Evolutionary conservation across 2,888 invertebrate genomes (phyloP).

Genomic region (Leucophenga montana): DNA sequence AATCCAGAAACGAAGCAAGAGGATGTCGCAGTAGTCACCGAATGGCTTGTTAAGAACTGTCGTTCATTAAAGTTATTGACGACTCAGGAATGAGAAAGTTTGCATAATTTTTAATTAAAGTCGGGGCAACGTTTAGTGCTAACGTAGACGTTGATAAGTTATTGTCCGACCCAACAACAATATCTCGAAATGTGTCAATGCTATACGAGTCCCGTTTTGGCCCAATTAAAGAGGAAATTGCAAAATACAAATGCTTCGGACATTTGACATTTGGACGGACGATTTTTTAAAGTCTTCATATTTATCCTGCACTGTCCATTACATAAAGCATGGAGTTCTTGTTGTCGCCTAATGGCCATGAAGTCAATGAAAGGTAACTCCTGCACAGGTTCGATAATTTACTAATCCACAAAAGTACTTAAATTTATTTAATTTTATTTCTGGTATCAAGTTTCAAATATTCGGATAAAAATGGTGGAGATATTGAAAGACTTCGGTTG

Average conservation of each 20-base stretch:
- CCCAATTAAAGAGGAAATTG: too few species aligned
- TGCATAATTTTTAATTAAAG: conserved; percentile 24
- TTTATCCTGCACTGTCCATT: conserved; percentile 8
- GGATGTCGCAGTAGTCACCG: conserved; percentile 26
- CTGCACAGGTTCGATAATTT: not conserved
- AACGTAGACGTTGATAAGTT: too few species aligned
- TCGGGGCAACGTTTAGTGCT: conserved; percentile 34
- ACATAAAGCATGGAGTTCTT: conserved; percentile 15
- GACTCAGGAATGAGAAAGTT: conserved; percentile 33
- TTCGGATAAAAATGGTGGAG: too few species aligned
- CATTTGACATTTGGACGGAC: conserved; percentile 29
- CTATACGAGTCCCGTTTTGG: too few species aligned
- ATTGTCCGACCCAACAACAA: too few species aligned
- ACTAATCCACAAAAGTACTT: too few species aligned
- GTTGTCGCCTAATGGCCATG: not conserved
- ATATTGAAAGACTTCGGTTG: conserved; percentile 1
- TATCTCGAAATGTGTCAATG: too few species aligned
- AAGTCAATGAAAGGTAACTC: conserved; percentile 13
- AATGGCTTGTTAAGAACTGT: conserved; percentile 40
- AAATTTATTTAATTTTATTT: not conserved
- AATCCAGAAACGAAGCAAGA: conserved; percentile 30
- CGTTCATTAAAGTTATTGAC: conserved; percentile 33
- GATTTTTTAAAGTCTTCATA: conserved; percentile 24
- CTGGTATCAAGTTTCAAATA: not conserved
- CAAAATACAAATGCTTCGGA: too few species aligned